These are phyloP conservation scores for Microctonus aethiopoides DNA, from an alignment of 2,888 invertebrate species.

Conservation along the genomic window DNA sequence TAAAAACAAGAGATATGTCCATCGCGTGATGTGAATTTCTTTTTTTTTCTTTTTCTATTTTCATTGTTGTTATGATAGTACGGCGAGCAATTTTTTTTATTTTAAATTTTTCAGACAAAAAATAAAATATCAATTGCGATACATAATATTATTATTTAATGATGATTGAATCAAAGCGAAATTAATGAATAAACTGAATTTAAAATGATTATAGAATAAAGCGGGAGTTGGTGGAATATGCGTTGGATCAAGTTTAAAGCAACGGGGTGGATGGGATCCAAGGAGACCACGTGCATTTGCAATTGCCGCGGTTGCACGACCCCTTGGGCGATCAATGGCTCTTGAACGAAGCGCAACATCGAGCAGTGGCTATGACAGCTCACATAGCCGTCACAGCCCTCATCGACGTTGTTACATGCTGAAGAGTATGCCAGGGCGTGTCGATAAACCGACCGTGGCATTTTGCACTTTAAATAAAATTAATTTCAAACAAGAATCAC, in stretches of 20 bases:
- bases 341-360: slow-evolving; percentile 50
- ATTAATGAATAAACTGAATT: slow-evolving; percentile 34
- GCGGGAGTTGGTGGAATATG: slow-evolving; percentile 47
- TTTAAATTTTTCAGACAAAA: slow-evolving; percentile 8
- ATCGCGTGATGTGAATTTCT: neutral
- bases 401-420: slow-evolving; percentile 60
- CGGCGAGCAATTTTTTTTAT: slow-evolving; percentile 11
- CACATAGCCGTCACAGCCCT: slow-evolving; percentile 55
- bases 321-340: slow-evolving; percentile 39
- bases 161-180: too few species aligned
- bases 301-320: slow-evolving; percentile 23
- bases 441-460: neutral
- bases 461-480: neutral
- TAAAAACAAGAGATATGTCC: neutral
- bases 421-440: slow-evolving; percentile 14
- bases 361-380: slow-evolving; percentile 62
- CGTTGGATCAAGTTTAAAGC: slow-evolving; percentile 43
- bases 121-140: neutral
- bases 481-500: neutral
- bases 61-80: neutral
- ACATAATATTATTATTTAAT: neutral
- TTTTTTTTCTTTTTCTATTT: neutral
- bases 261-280: neutral
- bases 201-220: slow-evolving; percentile 51
- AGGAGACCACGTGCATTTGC: neutral